These are phyloP conservation scores for Gopherus flavomarginatus DNA, from an alignment of 2,113 vertebrate genomes.

Conservation along the genomic window DNA sequence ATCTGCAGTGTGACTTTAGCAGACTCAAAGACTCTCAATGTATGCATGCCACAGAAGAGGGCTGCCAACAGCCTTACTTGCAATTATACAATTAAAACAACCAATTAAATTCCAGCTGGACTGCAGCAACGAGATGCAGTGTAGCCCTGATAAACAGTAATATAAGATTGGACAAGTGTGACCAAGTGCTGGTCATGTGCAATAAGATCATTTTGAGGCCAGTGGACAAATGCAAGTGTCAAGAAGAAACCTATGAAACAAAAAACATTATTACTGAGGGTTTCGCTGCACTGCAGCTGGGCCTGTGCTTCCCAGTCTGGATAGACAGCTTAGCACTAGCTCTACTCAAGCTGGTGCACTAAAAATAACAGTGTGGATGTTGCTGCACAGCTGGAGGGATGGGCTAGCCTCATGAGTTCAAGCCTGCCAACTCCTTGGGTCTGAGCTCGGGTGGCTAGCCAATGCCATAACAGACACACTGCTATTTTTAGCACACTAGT, in stretches of 20 bases:
- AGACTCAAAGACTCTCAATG: constrained; percentile 18
- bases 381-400: too few species aligned
- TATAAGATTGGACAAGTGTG: background rate
- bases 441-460: too few species aligned
- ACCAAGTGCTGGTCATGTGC: background rate
- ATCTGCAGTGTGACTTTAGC: constrained; percentile 47
- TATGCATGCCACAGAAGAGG: background rate
- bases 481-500: too few species aligned
- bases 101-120: background rate
- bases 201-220: background rate
- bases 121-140: background rate
- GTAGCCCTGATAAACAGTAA: background rate
- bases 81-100: background rate
- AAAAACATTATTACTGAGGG: background rate
- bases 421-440: too few species aligned
- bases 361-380: too few species aligned
- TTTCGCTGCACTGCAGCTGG: too few species aligned
- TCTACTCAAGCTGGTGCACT: too few species aligned
- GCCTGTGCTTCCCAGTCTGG: too few species aligned
- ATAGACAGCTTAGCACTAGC: too few species aligned
- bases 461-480: too few species aligned
- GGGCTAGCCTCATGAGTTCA: too few species aligned
- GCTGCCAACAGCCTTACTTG: background rate
- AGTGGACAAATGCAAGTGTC: background rate
- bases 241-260: background rate